These are phyloP conservation scores for Discoglossus pictus DNA, from an alignment of 2,797 vertebrate species.

Conservation along the genomic window DNA sequence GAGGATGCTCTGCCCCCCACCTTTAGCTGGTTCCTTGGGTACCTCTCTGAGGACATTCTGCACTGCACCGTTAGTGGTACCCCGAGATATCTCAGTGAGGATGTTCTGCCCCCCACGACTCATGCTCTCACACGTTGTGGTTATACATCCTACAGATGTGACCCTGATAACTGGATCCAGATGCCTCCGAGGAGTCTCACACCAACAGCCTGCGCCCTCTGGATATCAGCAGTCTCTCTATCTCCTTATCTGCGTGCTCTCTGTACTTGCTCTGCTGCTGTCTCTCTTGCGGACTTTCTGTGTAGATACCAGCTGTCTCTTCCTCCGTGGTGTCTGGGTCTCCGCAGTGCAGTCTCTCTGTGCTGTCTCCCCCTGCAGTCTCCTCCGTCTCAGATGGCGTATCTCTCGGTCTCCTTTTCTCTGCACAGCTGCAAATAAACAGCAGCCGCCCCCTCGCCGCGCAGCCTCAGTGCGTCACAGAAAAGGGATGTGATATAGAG, in stretches of 20 bases:
- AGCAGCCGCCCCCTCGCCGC: conserved; percentile 62
- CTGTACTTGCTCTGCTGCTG: neutral
- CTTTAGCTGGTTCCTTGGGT: conserved; percentile 28
- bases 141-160: neutral
- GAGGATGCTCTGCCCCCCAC: conserved; percentile 57
- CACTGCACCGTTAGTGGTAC: neutral
- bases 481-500: no score
- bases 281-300: no score
- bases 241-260: neutral
- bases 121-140: conserved; percentile 35
- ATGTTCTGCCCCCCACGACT: conserved; percentile 18
- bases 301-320: conserved; percentile 14
- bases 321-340: neutral
- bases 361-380: neutral
- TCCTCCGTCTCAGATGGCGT: neutral
- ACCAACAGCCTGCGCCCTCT: neutral
- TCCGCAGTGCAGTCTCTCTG: neutral
- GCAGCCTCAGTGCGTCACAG: conserved; percentile 36
- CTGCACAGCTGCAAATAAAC: conserved; percentile 66
- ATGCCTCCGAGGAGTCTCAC: neutral
- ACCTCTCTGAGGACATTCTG: neutral
- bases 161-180: no score
- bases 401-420: conserved; percentile 11
- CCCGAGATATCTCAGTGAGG: conserved; percentile 47
- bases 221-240: conserved; percentile 11